These are phyloP conservation scores for Onychostoma macrolepis DNA, from an alignment of 2,113 vertebrate genomes.

Conservation along the genomic window DNA sequence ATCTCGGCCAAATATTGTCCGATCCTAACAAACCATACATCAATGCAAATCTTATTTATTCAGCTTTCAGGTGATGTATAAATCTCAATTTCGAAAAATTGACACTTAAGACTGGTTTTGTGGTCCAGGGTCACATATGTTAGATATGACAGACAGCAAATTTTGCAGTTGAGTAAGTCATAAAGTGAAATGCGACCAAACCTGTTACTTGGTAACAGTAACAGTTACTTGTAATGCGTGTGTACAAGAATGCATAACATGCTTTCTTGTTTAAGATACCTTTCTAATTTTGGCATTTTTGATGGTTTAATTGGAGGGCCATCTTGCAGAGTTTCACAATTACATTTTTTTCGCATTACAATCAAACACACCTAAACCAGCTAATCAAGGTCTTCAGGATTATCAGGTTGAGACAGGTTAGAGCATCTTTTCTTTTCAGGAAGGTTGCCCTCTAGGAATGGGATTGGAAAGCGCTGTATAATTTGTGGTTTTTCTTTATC, in stretches of 20 bases:
- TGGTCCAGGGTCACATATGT: no score
- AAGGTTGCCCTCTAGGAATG: not conserved
- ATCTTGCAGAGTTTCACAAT: not conserved
- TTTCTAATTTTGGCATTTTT: not conserved
- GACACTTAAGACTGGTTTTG: no score
- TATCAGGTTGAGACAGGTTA: not conserved
- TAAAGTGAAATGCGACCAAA: not conserved
- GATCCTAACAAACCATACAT: no score
- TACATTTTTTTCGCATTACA: not conserved
- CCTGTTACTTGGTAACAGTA: not conserved
- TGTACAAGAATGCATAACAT: not conserved
- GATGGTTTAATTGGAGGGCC: not conserved
- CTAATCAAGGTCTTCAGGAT: not conserved
- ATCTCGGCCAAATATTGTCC: no score
- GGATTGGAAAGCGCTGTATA: not conserved
- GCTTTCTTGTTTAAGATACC: not conserved
- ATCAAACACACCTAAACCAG: conserved; percentile 1
- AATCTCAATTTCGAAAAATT: no score
- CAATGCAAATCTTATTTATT: no score
- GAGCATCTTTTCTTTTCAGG: not conserved
- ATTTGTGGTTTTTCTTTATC: not conserved
- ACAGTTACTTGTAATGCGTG: not conserved
- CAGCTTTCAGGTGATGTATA: no score
- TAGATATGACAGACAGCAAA: not conserved
- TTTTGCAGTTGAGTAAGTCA: not conserved